phyloP scores from a whole-genome alignment of 2,113 vertebrate species.

The Carlito syrichta region DNA sequence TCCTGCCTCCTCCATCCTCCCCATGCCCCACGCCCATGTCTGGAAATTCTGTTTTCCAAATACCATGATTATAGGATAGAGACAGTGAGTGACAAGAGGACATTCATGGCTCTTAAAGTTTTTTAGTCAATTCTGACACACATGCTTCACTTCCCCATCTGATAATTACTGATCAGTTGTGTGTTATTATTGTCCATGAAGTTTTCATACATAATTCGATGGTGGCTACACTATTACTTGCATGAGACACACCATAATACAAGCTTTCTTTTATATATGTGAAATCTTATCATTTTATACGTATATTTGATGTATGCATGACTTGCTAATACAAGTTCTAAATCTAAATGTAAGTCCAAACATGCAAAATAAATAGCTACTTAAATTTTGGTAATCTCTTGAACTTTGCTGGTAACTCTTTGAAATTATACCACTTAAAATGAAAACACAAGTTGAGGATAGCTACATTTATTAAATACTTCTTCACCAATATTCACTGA shows the following conservation, averaged over 20 bases:
- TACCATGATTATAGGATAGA: not conserved
- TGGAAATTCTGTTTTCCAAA: not conserved
- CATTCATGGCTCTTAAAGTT: not conserved
- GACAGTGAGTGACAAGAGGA: not conserved
- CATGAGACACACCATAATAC: not conserved
- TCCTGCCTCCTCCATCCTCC: not conserved
- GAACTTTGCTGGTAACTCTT: constrained; percentile 47
- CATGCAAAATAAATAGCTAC: constrained; percentile 64
- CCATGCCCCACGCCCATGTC: not conserved
- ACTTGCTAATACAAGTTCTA: not conserved
- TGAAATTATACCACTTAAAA: constrained; percentile 14
- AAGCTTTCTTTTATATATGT: not conserved
- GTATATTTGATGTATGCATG: not conserved
- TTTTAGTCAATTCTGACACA: constrained; percentile 7
- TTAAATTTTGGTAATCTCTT: constrained; percentile 62
- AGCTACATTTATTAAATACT: not conserved
- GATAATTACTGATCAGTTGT: not conserved
- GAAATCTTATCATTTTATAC: not conserved
- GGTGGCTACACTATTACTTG: not conserved
- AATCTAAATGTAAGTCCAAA: not conserved
- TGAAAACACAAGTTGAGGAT: constrained; percentile 20
- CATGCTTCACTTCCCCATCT: too few species aligned
- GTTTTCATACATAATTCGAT: not conserved
- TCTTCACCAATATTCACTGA: constrained; percentile 14
- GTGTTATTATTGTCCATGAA: not conserved